Percentiles rank a stretch among this genome's conserved stretches.
Evolutionary conservation across 2,888 invertebrate species (phyloP).

Genomic region (Apamea monoglypha): DNA sequence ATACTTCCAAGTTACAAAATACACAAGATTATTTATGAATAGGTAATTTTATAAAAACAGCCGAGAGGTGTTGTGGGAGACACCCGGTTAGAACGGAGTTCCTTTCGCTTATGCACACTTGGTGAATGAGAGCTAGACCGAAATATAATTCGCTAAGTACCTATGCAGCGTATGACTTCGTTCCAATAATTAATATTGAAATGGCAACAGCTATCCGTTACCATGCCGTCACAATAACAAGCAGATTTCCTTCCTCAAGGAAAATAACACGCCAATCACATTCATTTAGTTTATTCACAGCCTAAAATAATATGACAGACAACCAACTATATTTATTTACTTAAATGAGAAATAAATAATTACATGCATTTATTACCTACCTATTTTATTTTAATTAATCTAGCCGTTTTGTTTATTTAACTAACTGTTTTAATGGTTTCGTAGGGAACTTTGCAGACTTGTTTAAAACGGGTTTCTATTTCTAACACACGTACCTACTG

Average conservation of each 20-base stretch:
- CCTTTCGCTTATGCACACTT: not conserved
- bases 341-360: slow-evolving; percentile 46
- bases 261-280: slow-evolving; percentile 52
- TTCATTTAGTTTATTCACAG: slow-evolving; percentile 68
- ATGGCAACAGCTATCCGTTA: slow-evolving; percentile 1
- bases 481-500: not conserved
- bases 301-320: slow-evolving; percentile 58
- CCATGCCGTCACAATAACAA: not conserved
- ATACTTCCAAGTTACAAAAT: not conserved
- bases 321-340: slow-evolving; percentile 5
- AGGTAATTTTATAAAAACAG: no score
- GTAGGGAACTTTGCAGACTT: not conserved
- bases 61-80: not conserved
- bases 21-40: not conserved
- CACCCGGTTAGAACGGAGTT: not conserved
- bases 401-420: not conserved
- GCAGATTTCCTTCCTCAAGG: slow-evolving; percentile 49
- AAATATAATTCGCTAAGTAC: not conserved
- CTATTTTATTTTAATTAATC: not conserved
- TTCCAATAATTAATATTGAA: not conserved
- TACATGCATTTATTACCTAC: not conserved
- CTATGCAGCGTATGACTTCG: not conserved
- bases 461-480: not conserved
- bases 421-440: not conserved
- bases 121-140: not conserved